Percentiles rank a stretch among this genome's conserved stretches.
Conservation (phyloP, 35 echinoderm and acorn worm species). For the Eucidaris tribuloides region DNA sequence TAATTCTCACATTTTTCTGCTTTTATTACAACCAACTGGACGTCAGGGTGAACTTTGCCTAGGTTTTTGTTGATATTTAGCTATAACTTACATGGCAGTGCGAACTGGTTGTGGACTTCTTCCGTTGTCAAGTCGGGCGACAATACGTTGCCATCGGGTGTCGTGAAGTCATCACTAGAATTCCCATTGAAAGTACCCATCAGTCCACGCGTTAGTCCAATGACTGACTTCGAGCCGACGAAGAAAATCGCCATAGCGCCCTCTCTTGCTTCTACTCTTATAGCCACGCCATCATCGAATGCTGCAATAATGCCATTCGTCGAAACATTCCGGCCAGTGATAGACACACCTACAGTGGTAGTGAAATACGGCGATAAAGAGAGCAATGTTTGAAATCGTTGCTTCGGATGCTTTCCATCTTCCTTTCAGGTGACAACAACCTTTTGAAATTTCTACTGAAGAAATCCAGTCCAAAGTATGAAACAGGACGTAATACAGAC, state of each 20-base stretch:
- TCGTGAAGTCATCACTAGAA: constrained; percentile 7
- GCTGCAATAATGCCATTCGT: neutral
- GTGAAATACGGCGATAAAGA: too few relatives aligned
- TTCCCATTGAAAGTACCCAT: constrained; percentile 40
- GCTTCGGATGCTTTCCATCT: too few relatives aligned
- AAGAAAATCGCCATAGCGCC: neutral
- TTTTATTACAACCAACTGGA: too few relatives aligned
- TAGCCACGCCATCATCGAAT: neutral
- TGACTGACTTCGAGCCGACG: neutral
- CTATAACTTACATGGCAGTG: constrained; percentile 29
- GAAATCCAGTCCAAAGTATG: too few relatives aligned
- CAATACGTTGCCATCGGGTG: constrained; percentile 8
- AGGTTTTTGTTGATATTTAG: too few relatives aligned
- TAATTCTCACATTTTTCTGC: too few relatives aligned
- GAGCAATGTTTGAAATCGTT: too few relatives aligned
- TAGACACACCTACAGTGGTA: neutral
- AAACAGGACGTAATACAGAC: too few relatives aligned
- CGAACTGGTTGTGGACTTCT: constrained; percentile 24
- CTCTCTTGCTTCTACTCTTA: neutral
- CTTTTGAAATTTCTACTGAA: too few relatives aligned
- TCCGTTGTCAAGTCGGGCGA: neutral
- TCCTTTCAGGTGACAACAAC: too few relatives aligned
- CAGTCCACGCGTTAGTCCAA: constrained; percentile 12
- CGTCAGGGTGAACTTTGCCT: too few relatives aligned
- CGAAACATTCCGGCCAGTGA: neutral